These are phyloP conservation scores for Phortica okadai DNA, from an alignment of 2,888 invertebrate species.

Conservation along the genomic window DNA sequence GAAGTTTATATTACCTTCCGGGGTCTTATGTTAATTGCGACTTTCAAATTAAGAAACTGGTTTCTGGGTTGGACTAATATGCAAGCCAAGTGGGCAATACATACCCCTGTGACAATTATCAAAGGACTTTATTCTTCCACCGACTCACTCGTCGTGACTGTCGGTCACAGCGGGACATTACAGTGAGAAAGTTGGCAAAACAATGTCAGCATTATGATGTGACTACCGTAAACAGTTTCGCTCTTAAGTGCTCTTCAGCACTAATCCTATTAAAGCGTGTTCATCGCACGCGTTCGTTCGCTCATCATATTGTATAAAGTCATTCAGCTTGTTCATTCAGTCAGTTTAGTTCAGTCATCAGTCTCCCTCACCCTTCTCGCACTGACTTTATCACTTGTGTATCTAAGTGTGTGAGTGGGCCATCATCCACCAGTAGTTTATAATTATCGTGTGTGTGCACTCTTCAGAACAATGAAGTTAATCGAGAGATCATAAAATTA, in stretches of 20 bases:
- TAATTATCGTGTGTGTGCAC: conserved; percentile 38
- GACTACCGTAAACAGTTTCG: conserved; percentile 67
- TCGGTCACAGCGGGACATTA: conserved; percentile 56
- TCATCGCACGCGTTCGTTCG: conserved; percentile 53
- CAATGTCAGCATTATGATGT: conserved; percentile 58
- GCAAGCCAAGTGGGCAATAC: not conserved
- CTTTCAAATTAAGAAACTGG: too few species aligned
- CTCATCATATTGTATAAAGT: conserved; percentile 36
- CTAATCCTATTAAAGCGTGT: conserved; percentile 74
- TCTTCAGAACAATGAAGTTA: conserved; percentile 71
- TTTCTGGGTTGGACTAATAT: too few species aligned
- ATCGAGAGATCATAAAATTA: conserved; percentile 76
- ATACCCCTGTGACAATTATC: not conserved
- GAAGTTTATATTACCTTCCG: too few species aligned
- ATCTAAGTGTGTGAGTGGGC: not conserved
- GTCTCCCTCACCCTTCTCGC: conserved; percentile 18
- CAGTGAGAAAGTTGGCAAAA: conserved; percentile 72
- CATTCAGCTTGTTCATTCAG: conserved; percentile 8
- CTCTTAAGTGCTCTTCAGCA: conserved; percentile 75
- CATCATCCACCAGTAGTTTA: conserved; percentile 30
- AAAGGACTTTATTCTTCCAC: not conserved
- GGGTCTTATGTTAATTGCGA: too few species aligned
- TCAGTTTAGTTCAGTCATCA: conserved; percentile 46
- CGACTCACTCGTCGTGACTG: not conserved
- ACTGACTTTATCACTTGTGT: not conserved